Conservation (phyloP, 2,888 invertebrate species). For the Synanthedon tipuliformis region DNA sequence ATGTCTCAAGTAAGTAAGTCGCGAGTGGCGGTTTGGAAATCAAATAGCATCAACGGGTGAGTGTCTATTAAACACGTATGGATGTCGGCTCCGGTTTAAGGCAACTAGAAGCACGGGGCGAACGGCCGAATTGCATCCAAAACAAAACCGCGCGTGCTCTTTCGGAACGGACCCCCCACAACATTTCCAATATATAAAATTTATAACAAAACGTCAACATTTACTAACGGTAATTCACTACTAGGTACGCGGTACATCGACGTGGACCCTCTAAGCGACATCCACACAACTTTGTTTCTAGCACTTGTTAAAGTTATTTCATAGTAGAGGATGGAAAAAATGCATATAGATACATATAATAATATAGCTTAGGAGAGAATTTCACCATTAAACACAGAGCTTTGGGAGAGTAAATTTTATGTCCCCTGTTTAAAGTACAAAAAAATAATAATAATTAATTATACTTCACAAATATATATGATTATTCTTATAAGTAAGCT, state of each 20-base stretch:
- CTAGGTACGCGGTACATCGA: constrained; percentile 40
- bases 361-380: no score
- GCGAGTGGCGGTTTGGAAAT: constrained; percentile 48
- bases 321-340: no score
- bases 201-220: no score
- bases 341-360: no score
- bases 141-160: no score
- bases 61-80: constrained; percentile 16
- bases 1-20: constrained; percentile 29
- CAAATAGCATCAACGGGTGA: constrained; percentile 26
- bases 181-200: neutral
- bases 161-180: neutral
- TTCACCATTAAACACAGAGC: no score
- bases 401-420: no score
- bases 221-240: neutral
- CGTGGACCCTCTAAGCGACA: neutral
- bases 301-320: no score
- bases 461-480: no score
- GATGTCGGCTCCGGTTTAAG: constrained; percentile 40
- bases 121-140: constrained; percentile 6
- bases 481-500: no score
- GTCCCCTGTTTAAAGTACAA: no score
- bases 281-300: neutral
- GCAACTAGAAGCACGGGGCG: constrained; percentile 68
- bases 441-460: no score